Conservation (phyloP, 2,113 vertebrate species). For the Oreochromis tanganicae region DNA sequence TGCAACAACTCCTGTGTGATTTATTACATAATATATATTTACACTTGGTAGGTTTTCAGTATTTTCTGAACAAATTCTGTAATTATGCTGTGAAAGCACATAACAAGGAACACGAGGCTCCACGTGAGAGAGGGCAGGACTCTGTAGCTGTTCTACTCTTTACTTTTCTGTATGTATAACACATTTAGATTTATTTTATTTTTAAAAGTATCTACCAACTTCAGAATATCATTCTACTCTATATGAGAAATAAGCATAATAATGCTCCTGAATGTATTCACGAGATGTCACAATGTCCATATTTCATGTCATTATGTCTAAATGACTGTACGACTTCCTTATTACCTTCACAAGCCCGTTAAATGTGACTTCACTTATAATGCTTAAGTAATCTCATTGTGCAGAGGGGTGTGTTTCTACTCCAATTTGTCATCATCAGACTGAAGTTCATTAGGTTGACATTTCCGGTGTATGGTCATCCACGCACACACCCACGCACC, state of each 20-base stretch:
- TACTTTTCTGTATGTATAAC: background rate
- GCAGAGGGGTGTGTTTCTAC: slow-evolving; percentile 14
- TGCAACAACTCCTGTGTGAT: background rate
- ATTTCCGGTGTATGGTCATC: slow-evolving; percentile 25
- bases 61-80: background rate
- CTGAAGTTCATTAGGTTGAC: slow-evolving; percentile 31
- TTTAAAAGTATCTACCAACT: background rate
- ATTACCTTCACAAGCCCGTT: background rate
- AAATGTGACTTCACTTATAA: slow-evolving; percentile 43
- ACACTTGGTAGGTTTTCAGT: background rate
- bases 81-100: background rate
- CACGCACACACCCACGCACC: background rate
- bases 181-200: background rate
- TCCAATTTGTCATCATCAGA: slow-evolving; percentile 26
- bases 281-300: background rate
- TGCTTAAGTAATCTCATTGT: slow-evolving; percentile 44
- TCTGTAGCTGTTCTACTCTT: background rate
- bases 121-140: background rate
- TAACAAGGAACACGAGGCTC: background rate
- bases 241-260: background rate
- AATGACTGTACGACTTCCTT: background rate
- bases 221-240: background rate
- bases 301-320: background rate
- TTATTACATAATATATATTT: background rate
- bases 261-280: background rate